A percentile compares a stretch with the other conserved stretches of the same genome.
These are phyloP conservation scores for Alethe castanea DNA, from an alignment of 2,113 vertebrate genomes.

Conservation along the genomic window DNA sequence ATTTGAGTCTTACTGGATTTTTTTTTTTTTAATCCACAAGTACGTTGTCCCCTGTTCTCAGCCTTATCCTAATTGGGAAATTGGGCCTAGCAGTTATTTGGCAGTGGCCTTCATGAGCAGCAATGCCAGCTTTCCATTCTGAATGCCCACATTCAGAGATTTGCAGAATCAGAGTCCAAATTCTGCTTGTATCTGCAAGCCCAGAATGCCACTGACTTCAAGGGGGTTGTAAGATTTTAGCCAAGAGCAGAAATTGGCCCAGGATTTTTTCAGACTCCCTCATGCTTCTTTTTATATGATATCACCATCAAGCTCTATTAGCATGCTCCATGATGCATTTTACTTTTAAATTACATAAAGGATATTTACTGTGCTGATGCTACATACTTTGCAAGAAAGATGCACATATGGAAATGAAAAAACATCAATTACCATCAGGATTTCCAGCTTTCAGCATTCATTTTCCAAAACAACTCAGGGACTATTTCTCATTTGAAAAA, in stretches of 20 bases:
- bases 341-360: constrained; percentile 44
- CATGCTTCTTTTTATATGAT: constrained; percentile 20
- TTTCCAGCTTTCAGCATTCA: constrained; percentile 27
- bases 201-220: neutral
- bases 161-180: neutral
- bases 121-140: neutral
- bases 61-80: neutral
- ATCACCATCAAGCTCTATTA: constrained; percentile 14
- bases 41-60: neutral
- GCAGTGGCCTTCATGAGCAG: neutral
- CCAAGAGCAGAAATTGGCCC: constrained; percentile 8
- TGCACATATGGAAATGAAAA: constrained; percentile 39
- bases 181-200: constrained; percentile 1
- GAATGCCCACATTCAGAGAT: neutral
- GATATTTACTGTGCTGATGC: constrained; percentile 13
- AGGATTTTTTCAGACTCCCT: neutral
- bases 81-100: neutral
- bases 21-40: neutral
- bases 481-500: neutral
- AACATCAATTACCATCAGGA: constrained; percentile 33
- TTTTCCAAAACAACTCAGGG: constrained; percentile 25
- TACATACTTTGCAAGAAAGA: constrained; percentile 30
- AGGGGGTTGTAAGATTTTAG: constrained; percentile 29
- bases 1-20: neutral
- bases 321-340: constrained; percentile 6